Evolutionary conservation across 2,797 vertebrate genomes (phyloP), one percentile per base, ranked within the genome.

Genomic region (Argyrosomus regius): DNA sequence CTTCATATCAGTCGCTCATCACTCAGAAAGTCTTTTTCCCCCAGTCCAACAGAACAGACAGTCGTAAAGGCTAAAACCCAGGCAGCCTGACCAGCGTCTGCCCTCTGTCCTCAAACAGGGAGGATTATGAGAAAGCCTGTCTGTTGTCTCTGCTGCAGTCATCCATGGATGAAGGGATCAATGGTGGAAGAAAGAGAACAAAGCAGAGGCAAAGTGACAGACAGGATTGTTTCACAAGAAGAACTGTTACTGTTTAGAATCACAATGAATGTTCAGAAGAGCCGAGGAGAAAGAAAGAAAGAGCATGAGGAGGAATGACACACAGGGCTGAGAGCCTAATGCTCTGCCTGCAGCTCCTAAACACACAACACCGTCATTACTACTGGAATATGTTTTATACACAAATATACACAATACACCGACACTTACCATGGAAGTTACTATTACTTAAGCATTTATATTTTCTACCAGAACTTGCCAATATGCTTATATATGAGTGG

Each of bases 181-280:
- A 70, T 31, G 77, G 17, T 57, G 59, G 26, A 72, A 41, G 20
- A 67, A 22, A 56, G 12, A 63, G 52, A 72, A 64, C 58, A 61
- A 35, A 73, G 60, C 48, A 53, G 70, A 57, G 14, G 26, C 59
- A 72, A 20, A 61, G 16, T 22, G 48, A 77, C 60, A 48, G 26
- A 31, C 50, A 14, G 65, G 53, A 75, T 22, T 76, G 46, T 49
- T 61, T 66, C 61, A 64, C 22, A n/a, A 72, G 50, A 82, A 82
- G 41, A 67, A 61, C 52, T 63, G 67, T 41, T 16, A 39, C 50
- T 75, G 83, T 81, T 71, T 41, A 31, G 60, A 54, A 75, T 62
- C 24, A 78, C 75, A 78, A 72, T 54, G 57, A 0, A 20, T 9
- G 22, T 64, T 84, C 53, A 80, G 53, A 49, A 41, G 50, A 43